Percentiles rank a stretch among this genome's conserved stretches.
These are phyloP conservation scores for Gila robusta DNA, from an alignment of 2,797 vertebrate species.

Conservation along the genomic window DNA sequence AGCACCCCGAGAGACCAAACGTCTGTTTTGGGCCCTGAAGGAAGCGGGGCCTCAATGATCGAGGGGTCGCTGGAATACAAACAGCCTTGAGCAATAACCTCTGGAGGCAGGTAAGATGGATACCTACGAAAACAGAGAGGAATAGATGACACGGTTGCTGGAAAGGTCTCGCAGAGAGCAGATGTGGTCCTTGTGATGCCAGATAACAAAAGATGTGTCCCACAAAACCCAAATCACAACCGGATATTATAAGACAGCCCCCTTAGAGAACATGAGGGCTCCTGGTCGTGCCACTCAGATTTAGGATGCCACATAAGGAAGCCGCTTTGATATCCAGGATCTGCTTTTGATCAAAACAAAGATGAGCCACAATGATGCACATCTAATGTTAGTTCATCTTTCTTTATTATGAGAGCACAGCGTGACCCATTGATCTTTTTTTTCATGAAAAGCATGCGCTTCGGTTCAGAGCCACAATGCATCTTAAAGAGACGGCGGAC, in stretches of 20 bases:
- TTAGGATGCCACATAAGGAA: constrained; percentile 65
- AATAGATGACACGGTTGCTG: constrained; percentile 37
- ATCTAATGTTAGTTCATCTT: constrained; percentile 62
- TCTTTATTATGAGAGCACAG: constrained; percentile 53
- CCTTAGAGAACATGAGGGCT: constrained; percentile 61
- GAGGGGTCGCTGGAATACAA: constrained; percentile 83
- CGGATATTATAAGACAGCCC: constrained; percentile 73
- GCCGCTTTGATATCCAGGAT: constrained; percentile 66
- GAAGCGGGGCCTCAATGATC: constrained; percentile 81
- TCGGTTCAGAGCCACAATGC: constrained; percentile 36
- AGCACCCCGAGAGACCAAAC: constrained; percentile 96
- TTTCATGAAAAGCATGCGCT: constrained; percentile 35
- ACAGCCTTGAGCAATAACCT: constrained; percentile 93
- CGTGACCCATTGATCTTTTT: constrained; percentile 52
- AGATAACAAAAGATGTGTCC: constrained; percentile 38
- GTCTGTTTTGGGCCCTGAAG: constrained; percentile 95
- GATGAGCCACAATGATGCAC: constrained; percentile 57
- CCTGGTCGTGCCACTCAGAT: constrained; percentile 70
- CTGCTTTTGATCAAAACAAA: constrained; percentile 68
- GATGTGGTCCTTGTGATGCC: constrained; percentile 40
- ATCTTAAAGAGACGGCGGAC: constrained; percentile 31
- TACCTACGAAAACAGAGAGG: constrained; percentile 79
- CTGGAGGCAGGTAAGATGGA: constrained; percentile 95
- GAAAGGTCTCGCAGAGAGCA: constrained; percentile 16
- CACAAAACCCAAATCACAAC: constrained; percentile 62